These are phyloP conservation scores for Gallinago paraguaiae DNA, from an alignment of 2,113 vertebrate genomes.

Conservation along the genomic window DNA sequence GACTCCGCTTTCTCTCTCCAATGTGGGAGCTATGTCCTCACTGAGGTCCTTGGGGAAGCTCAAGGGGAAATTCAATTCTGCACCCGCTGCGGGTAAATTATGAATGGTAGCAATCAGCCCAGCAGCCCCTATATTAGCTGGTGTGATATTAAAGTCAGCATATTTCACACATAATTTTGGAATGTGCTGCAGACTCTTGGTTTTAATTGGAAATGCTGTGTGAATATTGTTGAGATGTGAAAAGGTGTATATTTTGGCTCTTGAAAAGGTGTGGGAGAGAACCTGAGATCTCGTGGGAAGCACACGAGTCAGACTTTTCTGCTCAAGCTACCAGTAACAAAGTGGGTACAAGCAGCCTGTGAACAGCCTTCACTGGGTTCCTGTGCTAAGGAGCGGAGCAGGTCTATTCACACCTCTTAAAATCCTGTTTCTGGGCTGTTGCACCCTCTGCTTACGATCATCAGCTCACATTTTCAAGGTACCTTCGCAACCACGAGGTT, in stretches of 20 bases:
- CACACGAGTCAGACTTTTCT: neutral
- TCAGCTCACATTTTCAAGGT: neutral
- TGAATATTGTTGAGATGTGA: neutral
- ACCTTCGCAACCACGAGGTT: neutral
- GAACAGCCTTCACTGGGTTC: neutral
- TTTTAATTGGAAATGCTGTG: neutral
- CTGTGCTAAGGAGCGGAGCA: neutral
- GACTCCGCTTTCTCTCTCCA: neutral
- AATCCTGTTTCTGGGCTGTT: neutral
- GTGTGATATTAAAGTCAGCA: neutral
- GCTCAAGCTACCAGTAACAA: neutral
- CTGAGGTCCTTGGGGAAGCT: neutral
- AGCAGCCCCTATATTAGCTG: neutral
- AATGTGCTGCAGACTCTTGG: neutral
- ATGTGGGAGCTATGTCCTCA: neutral
- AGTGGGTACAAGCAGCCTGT: neutral
- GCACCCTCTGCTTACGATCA: neutral
- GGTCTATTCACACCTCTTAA: neutral
- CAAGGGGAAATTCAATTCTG: neutral
- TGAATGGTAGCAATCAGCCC: neutral
- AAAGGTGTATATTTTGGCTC: neutral
- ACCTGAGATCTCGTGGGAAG: neutral
- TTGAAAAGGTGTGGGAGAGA: neutral
- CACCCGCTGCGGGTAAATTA: neutral
- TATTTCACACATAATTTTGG: neutral